A percentile compares a stretch with the other conserved stretches of the same genome.
Evolutionary conservation across 2,888 invertebrate genomes (phyloP).

Genomic region (Crossocerus cetratus): DNA sequence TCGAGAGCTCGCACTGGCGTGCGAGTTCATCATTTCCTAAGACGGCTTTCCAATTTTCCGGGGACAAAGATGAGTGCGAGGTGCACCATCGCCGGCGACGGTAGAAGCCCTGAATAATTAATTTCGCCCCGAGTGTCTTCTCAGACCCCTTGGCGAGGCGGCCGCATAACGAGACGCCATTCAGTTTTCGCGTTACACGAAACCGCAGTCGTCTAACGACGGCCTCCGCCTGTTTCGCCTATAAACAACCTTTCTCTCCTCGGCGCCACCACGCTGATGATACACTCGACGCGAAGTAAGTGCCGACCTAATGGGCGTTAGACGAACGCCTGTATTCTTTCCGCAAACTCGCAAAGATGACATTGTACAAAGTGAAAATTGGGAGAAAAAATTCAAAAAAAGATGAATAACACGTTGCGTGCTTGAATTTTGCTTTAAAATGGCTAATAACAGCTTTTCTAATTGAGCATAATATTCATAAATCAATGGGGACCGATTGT

Average conservation of each 20-base stretch:
- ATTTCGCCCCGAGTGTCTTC: constrained; percentile 56
- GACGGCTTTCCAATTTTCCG: constrained; percentile 55
- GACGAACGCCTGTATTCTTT: too few species aligned
- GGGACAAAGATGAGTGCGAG: constrained; percentile 52
- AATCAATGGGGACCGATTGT: too few species aligned
- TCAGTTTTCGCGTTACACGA: constrained; percentile 34
- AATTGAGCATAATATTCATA: too few species aligned
- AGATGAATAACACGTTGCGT: too few species aligned
- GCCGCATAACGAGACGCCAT: constrained; percentile 44
- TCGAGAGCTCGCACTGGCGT: constrained; percentile 10
- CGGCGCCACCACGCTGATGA: too few species aligned
- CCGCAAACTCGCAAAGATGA: too few species aligned
- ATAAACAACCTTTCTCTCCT: neutral
- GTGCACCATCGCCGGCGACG: constrained; percentile 39
- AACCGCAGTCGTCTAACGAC: constrained; percentile 20
- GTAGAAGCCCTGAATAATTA: constrained; percentile 58
- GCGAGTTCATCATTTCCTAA: constrained; percentile 37
- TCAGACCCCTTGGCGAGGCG: constrained; percentile 47
- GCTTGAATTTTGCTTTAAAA: too few species aligned
- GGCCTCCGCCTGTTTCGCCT: neutral
- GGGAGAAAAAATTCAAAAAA: too few species aligned
- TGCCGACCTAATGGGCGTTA: too few species aligned
- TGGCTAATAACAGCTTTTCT: too few species aligned
- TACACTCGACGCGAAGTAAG: too few species aligned
- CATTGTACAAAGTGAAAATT: too few species aligned